Conservation (phyloP, 1,140 invertebrate genomes). For the Drosophila sechellia region DNA sequence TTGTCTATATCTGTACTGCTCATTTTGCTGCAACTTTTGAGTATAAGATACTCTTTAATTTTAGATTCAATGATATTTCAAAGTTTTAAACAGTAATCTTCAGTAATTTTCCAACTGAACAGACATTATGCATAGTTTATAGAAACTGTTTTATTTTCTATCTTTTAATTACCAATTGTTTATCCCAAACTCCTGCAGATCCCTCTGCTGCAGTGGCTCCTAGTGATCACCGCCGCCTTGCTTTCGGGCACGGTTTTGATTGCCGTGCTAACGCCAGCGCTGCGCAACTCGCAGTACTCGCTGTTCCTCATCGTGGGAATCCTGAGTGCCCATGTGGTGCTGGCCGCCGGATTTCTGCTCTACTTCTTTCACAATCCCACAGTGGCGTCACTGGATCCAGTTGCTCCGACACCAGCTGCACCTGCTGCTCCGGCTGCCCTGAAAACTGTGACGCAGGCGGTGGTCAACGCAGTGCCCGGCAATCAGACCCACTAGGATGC, state of each 20-base stretch:
- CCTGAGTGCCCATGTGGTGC: conserved; percentile 90
- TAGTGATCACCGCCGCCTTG: conserved; percentile 91
- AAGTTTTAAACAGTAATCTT: too few species aligned
- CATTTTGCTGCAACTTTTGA: neutral
- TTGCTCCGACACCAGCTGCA: neutral
- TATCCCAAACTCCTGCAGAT: conserved; percentile 85
- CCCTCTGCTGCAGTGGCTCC: conserved; percentile 93
- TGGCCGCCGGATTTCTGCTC: conserved; percentile 94
- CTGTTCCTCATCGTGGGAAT: conserved; percentile 89
- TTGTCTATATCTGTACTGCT: neutral
- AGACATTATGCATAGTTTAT: too few species aligned
- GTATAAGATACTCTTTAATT: neutral
- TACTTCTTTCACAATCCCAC: conserved; percentile 87
- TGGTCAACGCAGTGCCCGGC: conserved; percentile 4
- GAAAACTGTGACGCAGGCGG: conserved; percentile 25
- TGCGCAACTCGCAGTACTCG: conserved; percentile 89
- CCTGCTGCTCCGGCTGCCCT: conserved; percentile 14
- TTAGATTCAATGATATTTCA: too few species aligned
- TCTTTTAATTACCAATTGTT: neutral
- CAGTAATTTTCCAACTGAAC: too few species aligned
- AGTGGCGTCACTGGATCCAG: neutral
- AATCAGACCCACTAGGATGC: conserved; percentile 52
- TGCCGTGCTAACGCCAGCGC: conserved; percentile 91
- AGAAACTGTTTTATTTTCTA: too few species aligned
- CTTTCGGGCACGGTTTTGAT: conserved; percentile 94